Evolutionary conservation across 2,888 invertebrate genomes (phyloP), one percentile per base, ranked within the genome.

Genomic region (Mechanitis mazaeus): DNA sequence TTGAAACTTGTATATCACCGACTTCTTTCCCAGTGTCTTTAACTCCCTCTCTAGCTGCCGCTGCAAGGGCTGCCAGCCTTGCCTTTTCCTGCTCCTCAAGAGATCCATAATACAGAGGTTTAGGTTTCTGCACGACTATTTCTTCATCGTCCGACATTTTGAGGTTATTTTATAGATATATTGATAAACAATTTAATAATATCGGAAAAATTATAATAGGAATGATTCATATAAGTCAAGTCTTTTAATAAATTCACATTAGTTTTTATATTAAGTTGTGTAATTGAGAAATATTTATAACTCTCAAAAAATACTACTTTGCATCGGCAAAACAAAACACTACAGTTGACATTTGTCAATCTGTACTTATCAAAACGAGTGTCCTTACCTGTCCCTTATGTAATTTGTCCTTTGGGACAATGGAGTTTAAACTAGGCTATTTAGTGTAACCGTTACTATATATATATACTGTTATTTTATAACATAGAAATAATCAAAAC

Each of bases 41-140:
- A 0, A 91, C 92, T 0, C 92, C 92, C 56, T 93, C 92, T 55
- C 91, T 91, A 53, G 92, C 92, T 11, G 92, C 92, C 4, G 88
- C 84, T 0, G 87, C 90, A 56, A 89, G 80, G 56, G 92, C 91
- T 28, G 92, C 91, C 74, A 95, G 84, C 61, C 96, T 91, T 11
- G 93, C 92, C 67, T 94, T 92, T 84, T 97, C 97, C 45, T 92
- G 91, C 75, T 97, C 97, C 80, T 97, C 97, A 76, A 97, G 81
- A 0, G 97, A 97, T 12, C 97, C 97, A 93, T 97, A 97, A 77
- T 97, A 96, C 57, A 97, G 92, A 0, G 93, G 93, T 80, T 94
- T 94, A 62, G 92, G 91, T 68, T 94, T 94, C 80, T 96, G 96
- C 0, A 94, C 91, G 65, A 94, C 92, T 55, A 93, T 85, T 76